Conservation (phyloP, 1,140 invertebrate genomes). For the Zaprionus camerounensis region DNA sequence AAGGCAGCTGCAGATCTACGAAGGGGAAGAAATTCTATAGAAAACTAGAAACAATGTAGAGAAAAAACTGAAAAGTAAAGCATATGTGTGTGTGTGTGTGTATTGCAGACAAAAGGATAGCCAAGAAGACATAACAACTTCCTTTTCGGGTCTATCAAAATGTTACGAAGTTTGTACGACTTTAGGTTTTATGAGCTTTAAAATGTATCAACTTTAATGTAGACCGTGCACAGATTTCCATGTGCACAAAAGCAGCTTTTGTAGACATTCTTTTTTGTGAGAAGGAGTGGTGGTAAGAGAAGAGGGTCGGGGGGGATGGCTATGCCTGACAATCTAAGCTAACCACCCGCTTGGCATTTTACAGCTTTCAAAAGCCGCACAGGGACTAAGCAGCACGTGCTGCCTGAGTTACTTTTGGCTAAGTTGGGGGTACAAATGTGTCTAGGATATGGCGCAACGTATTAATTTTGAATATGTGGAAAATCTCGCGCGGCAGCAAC, state of each 20-base stretch:
- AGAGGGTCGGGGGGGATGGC: not conserved
- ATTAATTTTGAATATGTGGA: constrained; percentile 83
- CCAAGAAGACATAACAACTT: constrained; percentile 18
- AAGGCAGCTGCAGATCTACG: constrained; percentile 33
- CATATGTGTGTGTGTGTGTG: not conserved
- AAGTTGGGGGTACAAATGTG: constrained; percentile 62
- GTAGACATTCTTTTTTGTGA: constrained; percentile 3
- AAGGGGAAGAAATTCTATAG: constrained; percentile 29
- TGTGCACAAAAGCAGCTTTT: constrained; percentile 29
- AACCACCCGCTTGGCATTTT: constrained; percentile 57
- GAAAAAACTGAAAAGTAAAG: not conserved
- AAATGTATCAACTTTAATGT: constrained; percentile 37
- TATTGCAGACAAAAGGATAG: constrained; percentile 15
- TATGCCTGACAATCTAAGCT: constrained; percentile 36
- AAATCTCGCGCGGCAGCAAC: constrained; percentile 65
- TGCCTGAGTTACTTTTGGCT: constrained; percentile 23
- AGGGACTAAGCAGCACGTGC: constrained; percentile 67
- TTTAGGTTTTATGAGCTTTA: constrained; percentile 43
- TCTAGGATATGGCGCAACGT: constrained; percentile 77
- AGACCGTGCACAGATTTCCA: constrained; percentile 30
- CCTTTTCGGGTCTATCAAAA: constrained; percentile 22
- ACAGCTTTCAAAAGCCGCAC: constrained; percentile 59
- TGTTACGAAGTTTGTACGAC: constrained; percentile 28
- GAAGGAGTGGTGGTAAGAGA: not conserved
- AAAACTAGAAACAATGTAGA: constrained; percentile 42